Evolutionary conservation across 1,140 invertebrate genomes (phyloP), one percentile per base, ranked within the genome.

Genomic region (Drosophila varians): DNA sequence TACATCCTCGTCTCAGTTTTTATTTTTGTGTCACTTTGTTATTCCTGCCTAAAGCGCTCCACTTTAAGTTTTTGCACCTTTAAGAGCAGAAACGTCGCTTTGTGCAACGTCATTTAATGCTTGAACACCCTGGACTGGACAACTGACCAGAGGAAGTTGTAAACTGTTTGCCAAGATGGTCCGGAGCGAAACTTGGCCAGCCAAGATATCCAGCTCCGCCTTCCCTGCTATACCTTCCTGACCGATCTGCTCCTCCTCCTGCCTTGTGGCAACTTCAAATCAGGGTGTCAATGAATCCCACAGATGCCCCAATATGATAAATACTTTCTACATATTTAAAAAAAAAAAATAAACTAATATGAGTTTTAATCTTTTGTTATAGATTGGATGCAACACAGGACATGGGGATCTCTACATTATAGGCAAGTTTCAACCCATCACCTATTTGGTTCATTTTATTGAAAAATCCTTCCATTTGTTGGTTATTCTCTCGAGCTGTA

Each of bases 201-300:
- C 45, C 55, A 61, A 64, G 55, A 47, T 47, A 6, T 38, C 36
- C 36, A 7, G 9, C 11, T 34, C 6, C 31, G 36, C 36, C 36
- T 38, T 26, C 31, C 31, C 11, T n/a, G 11, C 31, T 34, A n/a
- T n/a, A n/a, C n/a, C n/a, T n/a, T 25, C 19, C n/a, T n/a, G 45
- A 7, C 21, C 8, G 0, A 28, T 9, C 4, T 12, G 28, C 12
- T 43, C 23, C 48, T 48, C 36, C 18, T 49, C 23, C 28, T 19
- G n/a, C 8, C 18, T 46, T 3, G 7, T 21, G n/a, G 2, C 8
- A 58, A 16, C 51, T 45, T 6, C 74, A 83, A 83, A 82, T 74
- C 78, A 83, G 66, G 74, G 74, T 83, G 78, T 83, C 78, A 83
- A 83, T 83, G 74, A 52, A 82, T n/a, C n/a, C n/a, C n/a, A n/a